Base-by-base conservation (phyloP, 2,113 vertebrate species). In the Oncorhynchus kisutch region DNA sequence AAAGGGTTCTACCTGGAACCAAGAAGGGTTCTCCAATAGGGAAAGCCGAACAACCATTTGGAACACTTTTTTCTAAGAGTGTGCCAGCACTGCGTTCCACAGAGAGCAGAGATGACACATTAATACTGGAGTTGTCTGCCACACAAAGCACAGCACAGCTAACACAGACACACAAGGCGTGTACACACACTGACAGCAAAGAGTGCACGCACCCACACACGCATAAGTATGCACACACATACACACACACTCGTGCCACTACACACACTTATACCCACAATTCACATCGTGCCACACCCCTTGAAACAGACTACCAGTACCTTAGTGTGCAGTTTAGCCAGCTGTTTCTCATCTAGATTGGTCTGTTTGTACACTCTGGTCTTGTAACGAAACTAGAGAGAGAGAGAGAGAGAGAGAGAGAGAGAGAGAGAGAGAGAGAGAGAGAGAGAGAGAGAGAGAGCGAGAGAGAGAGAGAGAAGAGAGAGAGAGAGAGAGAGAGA, bases 301-400 rank as follows among this genome's bases (percentile, higher is more conserved):
- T 24, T 66, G 27, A 71, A 54, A 72, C 45, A 67, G 31, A 31
- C 62, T 48, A 59, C 48, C 51, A 54, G 16, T 85, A 98, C 98
- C 97, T 99, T 99, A 0, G 96, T 97, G 86, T 99, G 97, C 77
- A 99, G 90, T 85, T 99, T 99, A 85, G 96, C 96, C 92, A 99
- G 89, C 78, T 99, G 98, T 81, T 99, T 99, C 91, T 99, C 98
- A 85, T 99, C 97, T 68, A 99, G 92, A 81, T 96, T 97, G 65
- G 95, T 95, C 91, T 99, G 98, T 66, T 93, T 98, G 91, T 99
- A 99, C 60, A 99, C 96, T 80, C 97, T 92, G 75, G 95, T 99
- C 93, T 99, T 99, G 87, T 99, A 99, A 13, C 96, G 95, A 89
- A 99, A 99, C 98, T 99, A 70, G 78, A 68, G 54, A 31, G 31